Conservation (phyloP, 2,888 invertebrate genomes). For the Athalia rosae region DNA sequence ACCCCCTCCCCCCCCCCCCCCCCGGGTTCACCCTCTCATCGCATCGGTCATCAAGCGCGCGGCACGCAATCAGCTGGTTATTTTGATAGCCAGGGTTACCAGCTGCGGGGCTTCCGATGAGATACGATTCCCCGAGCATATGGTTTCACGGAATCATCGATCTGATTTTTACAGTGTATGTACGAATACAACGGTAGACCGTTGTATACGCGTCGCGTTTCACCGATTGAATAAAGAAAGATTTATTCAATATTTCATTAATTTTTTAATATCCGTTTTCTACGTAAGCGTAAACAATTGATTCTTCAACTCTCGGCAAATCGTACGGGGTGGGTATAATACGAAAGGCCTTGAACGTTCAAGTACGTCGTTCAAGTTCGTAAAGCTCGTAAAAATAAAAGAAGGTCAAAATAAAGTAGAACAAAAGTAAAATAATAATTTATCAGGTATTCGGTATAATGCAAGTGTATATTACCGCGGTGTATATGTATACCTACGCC, state of each 20-base stretch:
- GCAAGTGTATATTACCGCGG: too few relatives aligned
- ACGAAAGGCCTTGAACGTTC: too few relatives aligned
- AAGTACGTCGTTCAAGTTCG: not conserved
- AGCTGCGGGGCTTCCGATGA: conserved; percentile 54
- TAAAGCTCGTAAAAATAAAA: not conserved
- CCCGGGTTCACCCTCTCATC: not conserved
- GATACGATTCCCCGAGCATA: conserved; percentile 48
- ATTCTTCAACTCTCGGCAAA: too few relatives aligned
- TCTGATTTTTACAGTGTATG: conserved; percentile 1
- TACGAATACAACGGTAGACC: not conserved
- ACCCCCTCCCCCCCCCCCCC: conserved; percentile 7
- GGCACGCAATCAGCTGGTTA: conserved; percentile 59
- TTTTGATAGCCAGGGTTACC: conserved; percentile 55
- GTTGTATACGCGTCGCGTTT: not conserved
- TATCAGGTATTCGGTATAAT: too few relatives aligned
- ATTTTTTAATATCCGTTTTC: not conserved
- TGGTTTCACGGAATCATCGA: conserved; percentile 47
- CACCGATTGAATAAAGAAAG: not conserved
- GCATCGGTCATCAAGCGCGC: conserved; percentile 29
- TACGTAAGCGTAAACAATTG: too few relatives aligned
- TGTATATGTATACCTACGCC: not conserved
- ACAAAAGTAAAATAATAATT: too few relatives aligned
- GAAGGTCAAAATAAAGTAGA: too few relatives aligned
- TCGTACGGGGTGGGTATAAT: too few relatives aligned
- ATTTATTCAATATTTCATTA: not conserved